Percentiles rank a stretch among this genome's conserved stretches.
phyloP scores from a whole-genome alignment of 2,888 invertebrate genomes.

The Leucania comma region DNA sequence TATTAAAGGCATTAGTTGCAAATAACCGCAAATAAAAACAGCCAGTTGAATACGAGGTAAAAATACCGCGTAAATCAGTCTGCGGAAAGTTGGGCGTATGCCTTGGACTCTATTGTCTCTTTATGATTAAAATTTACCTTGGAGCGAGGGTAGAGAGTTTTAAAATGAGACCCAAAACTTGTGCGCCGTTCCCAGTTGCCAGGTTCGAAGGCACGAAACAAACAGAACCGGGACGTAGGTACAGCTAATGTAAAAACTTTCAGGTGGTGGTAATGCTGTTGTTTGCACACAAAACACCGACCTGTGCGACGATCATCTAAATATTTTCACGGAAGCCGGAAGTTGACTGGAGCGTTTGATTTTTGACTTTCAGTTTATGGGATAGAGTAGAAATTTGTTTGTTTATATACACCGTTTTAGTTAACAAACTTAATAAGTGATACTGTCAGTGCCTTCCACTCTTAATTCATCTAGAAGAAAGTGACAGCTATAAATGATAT shows the following conservation, averaged over 20 bases:
- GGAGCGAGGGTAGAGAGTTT: constrained; percentile 78
- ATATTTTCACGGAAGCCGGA: constrained; percentile 65
- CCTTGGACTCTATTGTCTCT: constrained; percentile 84
- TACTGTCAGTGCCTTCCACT: too few relatives aligned
- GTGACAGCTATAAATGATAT: too few relatives aligned
- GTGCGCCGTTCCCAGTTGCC: constrained; percentile 80
- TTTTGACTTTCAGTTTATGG: constrained; percentile 34
- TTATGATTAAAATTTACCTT: constrained; percentile 86
- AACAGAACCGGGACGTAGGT: constrained; percentile 78
- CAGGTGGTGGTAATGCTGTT: constrained; percentile 77
- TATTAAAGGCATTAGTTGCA: constrained; percentile 66
- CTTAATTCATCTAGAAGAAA: too few relatives aligned
- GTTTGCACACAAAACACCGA: constrained; percentile 84
- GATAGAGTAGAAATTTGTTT: background rate
- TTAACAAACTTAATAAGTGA: background rate
- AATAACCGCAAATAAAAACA: constrained; percentile 69
- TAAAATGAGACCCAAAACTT: constrained; percentile 87
- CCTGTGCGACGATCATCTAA: constrained; percentile 69
- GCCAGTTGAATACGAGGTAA: constrained; percentile 64
- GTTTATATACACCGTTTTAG: background rate
- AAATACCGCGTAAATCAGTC: constrained; percentile 79
- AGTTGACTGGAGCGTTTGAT: constrained; percentile 30
- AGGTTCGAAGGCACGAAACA: constrained; percentile 83
- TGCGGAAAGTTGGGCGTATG: constrained; percentile 78
- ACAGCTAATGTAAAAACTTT: constrained; percentile 88